phyloP scores from a whole-genome alignment of 1,140 invertebrate genomes.

The Grapholita molesta region DNA sequence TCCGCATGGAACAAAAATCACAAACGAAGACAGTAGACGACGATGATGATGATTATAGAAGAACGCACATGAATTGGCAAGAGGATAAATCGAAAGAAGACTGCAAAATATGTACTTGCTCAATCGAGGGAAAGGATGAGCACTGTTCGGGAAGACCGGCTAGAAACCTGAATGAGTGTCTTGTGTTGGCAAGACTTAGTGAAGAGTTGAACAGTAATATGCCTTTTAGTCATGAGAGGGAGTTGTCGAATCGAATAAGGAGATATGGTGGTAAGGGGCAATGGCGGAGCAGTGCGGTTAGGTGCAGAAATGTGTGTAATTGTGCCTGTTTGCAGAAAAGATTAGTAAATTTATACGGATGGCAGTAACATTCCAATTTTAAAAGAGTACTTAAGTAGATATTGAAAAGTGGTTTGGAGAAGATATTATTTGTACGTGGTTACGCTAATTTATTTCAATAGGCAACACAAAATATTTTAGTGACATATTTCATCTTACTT shows the following conservation, averaged over 20 bases:
- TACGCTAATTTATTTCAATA: too few relatives aligned
- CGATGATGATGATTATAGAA: constrained; percentile 26
- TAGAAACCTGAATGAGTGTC: constrained; percentile 58
- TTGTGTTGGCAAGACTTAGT: constrained; percentile 36
- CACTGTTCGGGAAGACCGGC: constrained; percentile 56
- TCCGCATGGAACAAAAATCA: constrained; percentile 35
- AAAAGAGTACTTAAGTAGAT: too few relatives aligned
- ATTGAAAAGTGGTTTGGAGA: too few relatives aligned
- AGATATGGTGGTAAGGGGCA: constrained; percentile 38
- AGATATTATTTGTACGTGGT: too few relatives aligned
- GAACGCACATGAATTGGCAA: constrained; percentile 45
- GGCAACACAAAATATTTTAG: too few relatives aligned
- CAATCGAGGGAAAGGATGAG: constrained; percentile 53
- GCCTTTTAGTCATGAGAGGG: constrained; percentile 45
- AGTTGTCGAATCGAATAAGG: constrained; percentile 49
- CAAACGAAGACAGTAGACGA: neutral
- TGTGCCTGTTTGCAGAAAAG: too few relatives aligned
- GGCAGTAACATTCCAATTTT: too few relatives aligned
- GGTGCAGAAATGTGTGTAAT: neutral
- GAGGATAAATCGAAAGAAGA: constrained; percentile 29
- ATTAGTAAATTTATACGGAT: too few relatives aligned
- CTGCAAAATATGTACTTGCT: constrained; percentile 59
- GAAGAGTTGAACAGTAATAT: constrained; percentile 35
- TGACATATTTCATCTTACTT: too few relatives aligned
- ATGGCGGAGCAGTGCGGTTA: neutral